Percentiles rank a stretch among this genome's conserved stretches.
Evolutionary conservation across 2,113 vertebrate species (phyloP).

Genomic region (Corythornis cristatus): DNA sequence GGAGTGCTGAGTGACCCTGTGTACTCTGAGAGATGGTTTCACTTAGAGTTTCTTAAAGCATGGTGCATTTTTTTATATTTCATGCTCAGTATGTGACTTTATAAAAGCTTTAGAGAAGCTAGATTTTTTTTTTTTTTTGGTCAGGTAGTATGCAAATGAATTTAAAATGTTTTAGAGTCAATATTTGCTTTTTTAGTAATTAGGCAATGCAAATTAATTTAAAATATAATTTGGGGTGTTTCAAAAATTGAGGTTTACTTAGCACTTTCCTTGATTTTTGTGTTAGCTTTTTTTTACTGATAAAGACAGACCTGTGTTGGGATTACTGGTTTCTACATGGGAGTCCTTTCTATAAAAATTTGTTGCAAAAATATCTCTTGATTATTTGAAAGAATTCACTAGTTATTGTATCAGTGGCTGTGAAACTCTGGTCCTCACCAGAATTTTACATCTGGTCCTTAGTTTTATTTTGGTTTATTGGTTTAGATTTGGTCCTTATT

Average conservation of each 20-base stretch:
- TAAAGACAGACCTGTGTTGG: background rate
- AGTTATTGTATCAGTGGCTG: background rate
- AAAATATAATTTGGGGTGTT: background rate
- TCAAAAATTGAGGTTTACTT: background rate
- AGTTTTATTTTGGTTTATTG: background rate
- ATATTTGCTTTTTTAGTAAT: background rate
- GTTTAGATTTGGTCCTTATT: background rate
- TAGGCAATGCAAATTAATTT: background rate
- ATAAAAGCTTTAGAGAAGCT: background rate
- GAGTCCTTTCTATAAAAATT: background rate
- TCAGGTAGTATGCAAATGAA: background rate
- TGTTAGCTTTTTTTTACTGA: background rate
- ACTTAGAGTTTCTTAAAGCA: background rate
- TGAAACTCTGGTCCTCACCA: background rate
- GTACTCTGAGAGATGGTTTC: constrained; percentile 26
- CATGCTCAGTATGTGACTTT: background rate
- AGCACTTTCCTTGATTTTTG: background rate
- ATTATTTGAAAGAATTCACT: background rate
- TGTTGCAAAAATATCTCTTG: background rate
- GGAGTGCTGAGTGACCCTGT: background rate
- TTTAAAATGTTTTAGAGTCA: background rate
- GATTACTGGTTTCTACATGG: background rate
- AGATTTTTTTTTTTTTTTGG: background rate
- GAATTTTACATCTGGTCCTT: background rate
- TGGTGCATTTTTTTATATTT: background rate